Evolutionary conservation across 2,113 vertebrate genomes (phyloP).

Genomic region (Lophius piscatorius): DNA sequence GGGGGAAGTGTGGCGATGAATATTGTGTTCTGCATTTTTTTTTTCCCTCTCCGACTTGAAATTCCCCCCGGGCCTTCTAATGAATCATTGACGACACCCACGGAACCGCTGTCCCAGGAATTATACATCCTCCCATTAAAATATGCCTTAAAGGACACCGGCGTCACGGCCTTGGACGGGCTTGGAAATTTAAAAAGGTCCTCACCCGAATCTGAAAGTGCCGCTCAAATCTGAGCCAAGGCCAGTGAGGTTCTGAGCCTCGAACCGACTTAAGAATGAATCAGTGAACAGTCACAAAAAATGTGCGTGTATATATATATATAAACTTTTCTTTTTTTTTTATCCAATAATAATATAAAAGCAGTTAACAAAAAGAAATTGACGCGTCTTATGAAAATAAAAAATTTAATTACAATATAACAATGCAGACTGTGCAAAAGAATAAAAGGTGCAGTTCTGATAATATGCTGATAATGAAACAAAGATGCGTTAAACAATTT

Average conservation of each 20-base stretch:
- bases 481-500: slow-evolving; percentile 7
- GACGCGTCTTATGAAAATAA: too few relatives aligned
- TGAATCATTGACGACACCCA: slow-evolving; percentile 70
- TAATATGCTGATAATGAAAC: slow-evolving; percentile 50
- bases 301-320: too few relatives aligned
- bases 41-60: slow-evolving; percentile 21
- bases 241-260: too few relatives aligned
- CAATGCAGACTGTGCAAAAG: too few relatives aligned
- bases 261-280: too few relatives aligned
- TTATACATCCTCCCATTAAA: slow-evolving; percentile 72
- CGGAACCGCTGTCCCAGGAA: slow-evolving; percentile 62
- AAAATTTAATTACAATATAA: too few relatives aligned
- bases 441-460: too few relatives aligned
- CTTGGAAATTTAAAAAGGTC: slow-evolving; percentile 35
- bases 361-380: too few relatives aligned
- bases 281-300: too few relatives aligned
- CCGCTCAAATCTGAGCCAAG: slow-evolving; percentile 17
- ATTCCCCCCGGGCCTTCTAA: slow-evolving; percentile 48
- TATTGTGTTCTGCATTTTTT: slow-evolving; percentile 44
- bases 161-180: slow-evolving; percentile 33
- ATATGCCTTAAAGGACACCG: slow-evolving; percentile 51
- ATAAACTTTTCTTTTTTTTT: too few relatives aligned
- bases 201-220: slow-evolving; percentile 26
- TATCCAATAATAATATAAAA: too few relatives aligned
- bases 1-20: slow-evolving; percentile 45